Evolutionary conservation across 2,113 vertebrate species (phyloP).

Genomic region (Pyxicephalus adspersus): DNA sequence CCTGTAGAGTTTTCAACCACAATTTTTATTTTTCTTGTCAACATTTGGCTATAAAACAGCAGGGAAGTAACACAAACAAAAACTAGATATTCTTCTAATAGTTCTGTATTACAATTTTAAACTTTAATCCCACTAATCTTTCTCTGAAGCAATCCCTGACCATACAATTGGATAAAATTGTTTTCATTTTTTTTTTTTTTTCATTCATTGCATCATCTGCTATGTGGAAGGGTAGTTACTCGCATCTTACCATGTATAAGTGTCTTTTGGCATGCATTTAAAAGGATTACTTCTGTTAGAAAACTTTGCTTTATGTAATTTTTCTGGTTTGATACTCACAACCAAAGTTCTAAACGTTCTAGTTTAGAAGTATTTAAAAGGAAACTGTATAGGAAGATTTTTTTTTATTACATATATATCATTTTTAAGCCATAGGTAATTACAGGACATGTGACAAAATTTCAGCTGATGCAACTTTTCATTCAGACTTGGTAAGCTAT

Average conservation of each 20-base stretch:
- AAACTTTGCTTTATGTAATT: conserved; percentile 1
- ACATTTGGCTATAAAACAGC: too few species aligned
- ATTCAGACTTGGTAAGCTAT: background rate
- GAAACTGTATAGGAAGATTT: conserved; percentile 30
- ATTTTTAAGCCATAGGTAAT: conserved; percentile 42
- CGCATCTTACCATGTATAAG: background rate
- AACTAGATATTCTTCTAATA: background rate
- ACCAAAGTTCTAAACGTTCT: conserved; percentile 55
- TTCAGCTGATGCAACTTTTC: background rate
- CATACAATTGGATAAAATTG: too few species aligned
- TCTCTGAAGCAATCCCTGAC: too few species aligned
- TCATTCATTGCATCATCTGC: background rate
- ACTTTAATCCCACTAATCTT: background rate
- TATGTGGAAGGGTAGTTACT: background rate
- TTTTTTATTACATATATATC: conserved; percentile 10
- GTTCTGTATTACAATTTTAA: background rate
- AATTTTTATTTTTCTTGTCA: too few species aligned
- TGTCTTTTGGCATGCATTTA: conserved; percentile 12
- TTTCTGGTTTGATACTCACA: conserved; percentile 12
- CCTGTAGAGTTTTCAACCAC: too few species aligned
- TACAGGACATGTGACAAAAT: conserved; percentile 26
- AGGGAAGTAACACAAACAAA: too few species aligned
- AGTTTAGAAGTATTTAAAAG: conserved; percentile 48
- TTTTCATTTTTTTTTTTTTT: background rate
- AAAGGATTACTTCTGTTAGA: conserved; percentile 2